Conservation (phyloP, 2,113 vertebrate species). For the Orthonyx spaldingii region DNA sequence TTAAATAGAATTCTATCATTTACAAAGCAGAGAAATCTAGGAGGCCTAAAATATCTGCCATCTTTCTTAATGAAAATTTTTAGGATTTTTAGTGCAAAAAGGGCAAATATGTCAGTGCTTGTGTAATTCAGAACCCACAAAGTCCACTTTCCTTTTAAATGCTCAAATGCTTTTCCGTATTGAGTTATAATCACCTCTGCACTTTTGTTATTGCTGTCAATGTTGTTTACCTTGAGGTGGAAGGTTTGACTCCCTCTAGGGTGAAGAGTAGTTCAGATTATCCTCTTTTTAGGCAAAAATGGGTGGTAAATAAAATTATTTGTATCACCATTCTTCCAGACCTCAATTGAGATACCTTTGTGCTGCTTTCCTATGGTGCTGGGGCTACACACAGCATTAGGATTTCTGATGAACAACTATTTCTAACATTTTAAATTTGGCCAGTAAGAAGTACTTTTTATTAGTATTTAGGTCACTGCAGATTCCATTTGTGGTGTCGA, state of each 20-base stretch:
- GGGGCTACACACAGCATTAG: neutral
- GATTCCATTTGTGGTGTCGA: neutral
- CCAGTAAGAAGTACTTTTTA: neutral
- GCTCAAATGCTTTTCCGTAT: neutral
- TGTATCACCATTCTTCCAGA: neutral
- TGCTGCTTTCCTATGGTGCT: neutral
- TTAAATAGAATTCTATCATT: neutral
- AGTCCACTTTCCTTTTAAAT: neutral
- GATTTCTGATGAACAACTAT: neutral
- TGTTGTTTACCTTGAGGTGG: neutral
- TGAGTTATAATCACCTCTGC: neutral
- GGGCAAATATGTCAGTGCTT: neutral
- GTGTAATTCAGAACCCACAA: neutral
- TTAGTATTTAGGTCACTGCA: neutral
- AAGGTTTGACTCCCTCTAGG: neutral
- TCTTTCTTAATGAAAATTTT: neutral
- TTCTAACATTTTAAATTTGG: neutral
- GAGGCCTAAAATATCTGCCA: neutral
- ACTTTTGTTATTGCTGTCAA: neutral
- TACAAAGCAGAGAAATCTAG: neutral
- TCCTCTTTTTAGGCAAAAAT: neutral
- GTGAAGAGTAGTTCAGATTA: neutral
- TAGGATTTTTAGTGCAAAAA: rapidly evolving
- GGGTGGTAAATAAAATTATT: neutral
- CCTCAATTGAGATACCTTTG: neutral